Evolutionary conservation across 2,113 vertebrate species (phyloP).

Genomic region (Caranx ignobilis): DNA sequence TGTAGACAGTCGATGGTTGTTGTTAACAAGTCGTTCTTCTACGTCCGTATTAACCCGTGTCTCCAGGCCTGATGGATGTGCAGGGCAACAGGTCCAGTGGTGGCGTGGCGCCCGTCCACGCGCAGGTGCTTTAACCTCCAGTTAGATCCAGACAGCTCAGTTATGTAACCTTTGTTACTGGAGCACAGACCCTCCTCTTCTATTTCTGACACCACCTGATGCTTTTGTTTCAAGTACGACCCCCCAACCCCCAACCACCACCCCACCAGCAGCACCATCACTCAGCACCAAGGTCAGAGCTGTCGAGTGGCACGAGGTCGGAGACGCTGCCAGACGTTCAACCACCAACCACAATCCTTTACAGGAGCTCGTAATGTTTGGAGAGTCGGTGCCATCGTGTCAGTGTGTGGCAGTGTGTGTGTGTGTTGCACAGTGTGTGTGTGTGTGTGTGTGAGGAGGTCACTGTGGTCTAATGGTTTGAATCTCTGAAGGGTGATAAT

Average conservation of each 20-base stretch:
- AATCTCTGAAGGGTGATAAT: not conserved
- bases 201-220: conserved; percentile 20
- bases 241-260: not conserved
- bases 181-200: not conserved
- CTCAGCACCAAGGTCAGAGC: not conserved
- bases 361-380: not conserved
- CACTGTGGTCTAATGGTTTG: not conserved
- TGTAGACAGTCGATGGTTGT: no score
- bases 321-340: not conserved
- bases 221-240: not conserved
- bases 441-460: not conserved
- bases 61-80: no score
- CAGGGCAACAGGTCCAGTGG: no score
- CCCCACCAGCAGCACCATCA: no score
- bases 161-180: not conserved
- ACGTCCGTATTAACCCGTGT: no score
- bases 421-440: not conserved
- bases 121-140: no score
- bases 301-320: not conserved
- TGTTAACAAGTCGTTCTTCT: no score
- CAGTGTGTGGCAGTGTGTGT: not conserved
- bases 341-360: not conserved
- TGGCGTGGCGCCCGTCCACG: no score
- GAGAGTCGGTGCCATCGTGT: no score
- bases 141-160: no score